Conservation (phyloP, 2,797 vertebrate genomes). For the Enteromius paludinosus region DNA sequence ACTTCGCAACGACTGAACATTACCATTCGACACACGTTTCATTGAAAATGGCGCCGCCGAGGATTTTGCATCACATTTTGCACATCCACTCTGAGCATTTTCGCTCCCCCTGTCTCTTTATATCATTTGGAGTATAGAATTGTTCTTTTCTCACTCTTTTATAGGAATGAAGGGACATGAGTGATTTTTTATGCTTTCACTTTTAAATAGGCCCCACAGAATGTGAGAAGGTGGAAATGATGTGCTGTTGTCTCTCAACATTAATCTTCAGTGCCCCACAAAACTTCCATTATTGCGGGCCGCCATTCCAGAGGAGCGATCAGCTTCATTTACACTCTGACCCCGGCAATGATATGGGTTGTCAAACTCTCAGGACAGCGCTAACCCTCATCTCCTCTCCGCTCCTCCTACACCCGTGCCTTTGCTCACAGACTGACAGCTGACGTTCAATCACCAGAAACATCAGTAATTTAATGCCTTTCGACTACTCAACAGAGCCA, state of each 20-base stretch:
- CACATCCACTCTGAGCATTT: constrained; percentile 37
- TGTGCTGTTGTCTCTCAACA: constrained; percentile 52
- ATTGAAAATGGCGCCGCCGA: background rate
- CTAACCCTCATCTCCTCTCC: constrained; percentile 38
- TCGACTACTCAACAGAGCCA: constrained; percentile 73
- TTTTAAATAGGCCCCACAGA: constrained; percentile 25
- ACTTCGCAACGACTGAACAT: constrained; percentile 26
- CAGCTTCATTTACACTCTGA: constrained; percentile 75
- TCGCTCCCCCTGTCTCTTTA: constrained; percentile 31
- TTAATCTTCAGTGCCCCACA: constrained; percentile 74
- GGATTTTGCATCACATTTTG: constrained; percentile 35
- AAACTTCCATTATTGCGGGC: constrained; percentile 72
- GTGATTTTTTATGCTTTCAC: background rate
- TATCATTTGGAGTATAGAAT: background rate
- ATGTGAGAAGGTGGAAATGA: constrained; percentile 25
- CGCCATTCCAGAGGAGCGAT: constrained; percentile 68
- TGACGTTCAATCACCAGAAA: constrained; percentile 70
- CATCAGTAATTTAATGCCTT: constrained; percentile 77
- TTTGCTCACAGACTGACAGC: constrained; percentile 69
- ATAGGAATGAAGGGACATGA: constrained; percentile 50
- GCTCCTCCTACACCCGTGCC: background rate
- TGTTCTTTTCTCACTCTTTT: constrained; percentile 33
- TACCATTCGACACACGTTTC: constrained; percentile 36
- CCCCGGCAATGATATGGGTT: constrained; percentile 67
- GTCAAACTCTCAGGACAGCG: constrained; percentile 52